phyloP scores from a whole-genome alignment of 2,797 vertebrate genomes.

The Onychomys leucogaster region DNA sequence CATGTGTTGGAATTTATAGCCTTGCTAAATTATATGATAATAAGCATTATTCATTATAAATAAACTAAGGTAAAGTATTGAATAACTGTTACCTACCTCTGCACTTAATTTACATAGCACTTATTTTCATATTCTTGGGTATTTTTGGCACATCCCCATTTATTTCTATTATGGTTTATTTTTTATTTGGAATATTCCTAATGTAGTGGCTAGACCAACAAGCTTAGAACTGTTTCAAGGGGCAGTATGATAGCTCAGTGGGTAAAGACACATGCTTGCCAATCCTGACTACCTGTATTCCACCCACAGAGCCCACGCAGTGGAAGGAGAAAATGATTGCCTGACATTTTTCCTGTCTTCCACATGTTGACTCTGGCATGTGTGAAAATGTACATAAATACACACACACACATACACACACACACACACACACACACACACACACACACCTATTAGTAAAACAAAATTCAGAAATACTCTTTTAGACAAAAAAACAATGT shows the following conservation, averaged over 20 bases:
- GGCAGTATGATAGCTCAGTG: no score
- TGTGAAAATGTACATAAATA: not conserved
- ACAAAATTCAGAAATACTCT: not conserved
- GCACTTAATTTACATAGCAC: not conserved
- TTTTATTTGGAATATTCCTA: not conserved
- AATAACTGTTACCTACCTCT: not conserved
- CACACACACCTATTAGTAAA: not conserved
- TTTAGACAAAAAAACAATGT: not conserved
- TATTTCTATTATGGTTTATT: not conserved
- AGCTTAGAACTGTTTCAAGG: not conserved
- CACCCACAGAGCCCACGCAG: not conserved
- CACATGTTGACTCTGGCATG: not conserved
- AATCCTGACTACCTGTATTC: not conserved
- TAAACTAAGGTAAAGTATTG: not conserved
- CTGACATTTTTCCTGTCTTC: not conserved
- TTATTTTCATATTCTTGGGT: not conserved
- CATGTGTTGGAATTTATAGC: not conserved
- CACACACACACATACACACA: not conserved
- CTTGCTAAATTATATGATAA: not conserved
- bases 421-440: not conserved
- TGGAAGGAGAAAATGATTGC: not conserved
- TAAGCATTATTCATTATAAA: not conserved
- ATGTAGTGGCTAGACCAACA: not conserved
- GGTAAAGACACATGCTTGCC: not conserved
- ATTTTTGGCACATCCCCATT: not conserved